Base-by-base conservation (phyloP, 2,113 vertebrate genomes). In the Chascanopsetta lugubris region DNA sequence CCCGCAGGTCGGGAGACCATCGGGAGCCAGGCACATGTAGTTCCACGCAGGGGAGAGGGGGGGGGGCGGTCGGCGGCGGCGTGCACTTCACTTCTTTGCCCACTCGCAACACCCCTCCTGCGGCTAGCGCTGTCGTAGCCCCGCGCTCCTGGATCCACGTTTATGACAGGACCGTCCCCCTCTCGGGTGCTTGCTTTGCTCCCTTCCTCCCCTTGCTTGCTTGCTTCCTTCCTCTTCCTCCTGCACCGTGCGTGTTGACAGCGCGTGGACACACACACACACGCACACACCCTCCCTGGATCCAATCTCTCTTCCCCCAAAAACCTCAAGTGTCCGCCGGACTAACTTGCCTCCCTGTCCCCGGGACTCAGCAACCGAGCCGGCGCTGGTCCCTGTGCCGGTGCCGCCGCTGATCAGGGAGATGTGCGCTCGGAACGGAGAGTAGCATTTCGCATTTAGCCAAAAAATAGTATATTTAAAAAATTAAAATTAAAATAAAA, bases 401-500 rank as follows among this genome's bases (percentile, higher is more conserved):
- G 48, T 21, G 20, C 22, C 21, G 26, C 64, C 21, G 50, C 34
- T 38, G 10, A 72, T 18, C 58, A 65, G 78, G 69, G 82, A 60
- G 82, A 80, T 75, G 80, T 80, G 83, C 78, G 82, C 80, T 57
- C 80, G 27, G 57, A 79, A 47, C 18, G 9, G 54, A 51, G 82
- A 65, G 79, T 89, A 83, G 85, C 89, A 87, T 92, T 90, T 88
- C 90, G 90, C 88, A 89, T 90, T 88, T 87, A 61, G 55, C 79
- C 70, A 79, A 55, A 58, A n/a, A 17, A n/a, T n/a, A n/a, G n/a
- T n/a, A n/a, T n/a, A n/a, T n/a, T n/a, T n/a, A n/a, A n/a, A n/a
- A n/a, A n/a, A n/a, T n/a, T n/a, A n/a, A n/a, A n/a, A n/a, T n/a
- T n/a, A n/a, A n/a, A n/a, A n/a, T n/a, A n/a, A n/a, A n/a, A n/a